Percentiles rank a stretch among this genome's conserved stretches.
Evolutionary conservation across 2,888 invertebrate species (phyloP).

Genomic region (Prosopocoilus inquinatus): DNA sequence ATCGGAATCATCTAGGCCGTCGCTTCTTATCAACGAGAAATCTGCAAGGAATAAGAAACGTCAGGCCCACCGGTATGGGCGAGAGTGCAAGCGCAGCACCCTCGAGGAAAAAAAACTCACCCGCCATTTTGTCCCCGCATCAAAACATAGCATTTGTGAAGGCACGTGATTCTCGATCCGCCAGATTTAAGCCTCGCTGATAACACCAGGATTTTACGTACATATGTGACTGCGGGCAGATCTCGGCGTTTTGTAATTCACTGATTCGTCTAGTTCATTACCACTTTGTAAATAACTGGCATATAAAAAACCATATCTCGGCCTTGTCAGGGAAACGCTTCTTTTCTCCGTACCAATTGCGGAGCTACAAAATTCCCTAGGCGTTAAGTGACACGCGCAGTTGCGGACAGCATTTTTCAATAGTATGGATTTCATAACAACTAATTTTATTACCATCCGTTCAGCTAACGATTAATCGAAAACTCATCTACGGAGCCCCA

Average conservation of each 20-base stretch:
- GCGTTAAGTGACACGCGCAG: neutral
- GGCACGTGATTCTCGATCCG: slow-evolving; percentile 42
- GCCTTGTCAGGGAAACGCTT: slow-evolving; percentile 18
- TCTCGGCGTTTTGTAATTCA: slow-evolving; percentile 18
- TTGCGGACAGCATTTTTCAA: no score
- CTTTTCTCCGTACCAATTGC: slow-evolving; percentile 6
- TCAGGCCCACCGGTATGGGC: slow-evolving; percentile 14
- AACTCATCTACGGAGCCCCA: no score
- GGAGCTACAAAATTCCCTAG: slow-evolving; percentile 1
- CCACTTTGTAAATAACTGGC: slow-evolving; percentile 20
- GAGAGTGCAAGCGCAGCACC: slow-evolving; percentile 12
- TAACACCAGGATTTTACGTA: neutral
- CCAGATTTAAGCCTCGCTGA: slow-evolving; percentile 10
- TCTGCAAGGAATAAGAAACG: slow-evolving; percentile 39
- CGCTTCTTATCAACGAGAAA: slow-evolving; percentile 44
- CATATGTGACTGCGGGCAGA: neutral
- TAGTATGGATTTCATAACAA: no score
- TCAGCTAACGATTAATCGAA: no score
- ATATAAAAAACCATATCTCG: slow-evolving; percentile 21
- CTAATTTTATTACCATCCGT: no score
- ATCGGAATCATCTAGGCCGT: slow-evolving; percentile 45
- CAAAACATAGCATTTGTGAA: slow-evolving; percentile 48
- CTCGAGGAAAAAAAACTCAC: slow-evolving; percentile 39
- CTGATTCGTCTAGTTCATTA: slow-evolving; percentile 25
- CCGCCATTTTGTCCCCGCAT: slow-evolving; percentile 51